Base-by-base conservation (phyloP, 2,888 invertebrate genomes). In the Pristionchus japonicus region DNA sequence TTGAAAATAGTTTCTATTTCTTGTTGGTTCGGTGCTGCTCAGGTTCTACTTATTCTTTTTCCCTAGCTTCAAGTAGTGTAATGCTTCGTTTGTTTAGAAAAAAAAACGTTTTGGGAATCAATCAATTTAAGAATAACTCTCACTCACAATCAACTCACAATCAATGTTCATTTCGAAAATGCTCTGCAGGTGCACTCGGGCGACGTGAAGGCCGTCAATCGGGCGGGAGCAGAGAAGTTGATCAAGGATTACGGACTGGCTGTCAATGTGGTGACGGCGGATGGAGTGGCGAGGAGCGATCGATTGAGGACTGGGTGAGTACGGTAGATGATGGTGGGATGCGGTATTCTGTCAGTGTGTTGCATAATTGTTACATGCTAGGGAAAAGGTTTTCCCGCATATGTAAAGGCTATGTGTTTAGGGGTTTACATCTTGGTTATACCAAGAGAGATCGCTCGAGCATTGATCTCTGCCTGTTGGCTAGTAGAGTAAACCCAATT, bases 161-260 rank as follows among this genome's bases (percentile, higher is more conserved):
- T n/a, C n/a, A n/a, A n/a, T n/a, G n/a, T n/a, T 31, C 70, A 64
- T 37, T 89, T n/a, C n/a, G n/a, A n/a, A n/a, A n/a, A n/a, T n/a
- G n/a, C n/a, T n/a, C n/a, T 31, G 23, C 80, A 90, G 89, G 90
- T 92, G 86, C 88, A 91, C 1, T 90, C 84, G 37, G 94, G 93
- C 27, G 92, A 93, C 37, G 90, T 92, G 40, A 94, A 94, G 85
- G 92, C 92, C 1, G 94, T 93, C 15, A 88, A 90, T 3, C 87
- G 91, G 40, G 83, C 80, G 2, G 91, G 91, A 4, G 91, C 91
- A 0, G 91, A 92, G 34, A 70, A 88, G 11, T 77, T 93, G 61
- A 88, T 93, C 11, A 61, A 89, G 15, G 88, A 90, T 34, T 93
- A 93, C 82, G 90, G 88, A n/a, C 87, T 87, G 47, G n/a, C 31